Base-by-base conservation (phyloP, 2,888 invertebrate species). In the Phorcus lineatus region DNA sequence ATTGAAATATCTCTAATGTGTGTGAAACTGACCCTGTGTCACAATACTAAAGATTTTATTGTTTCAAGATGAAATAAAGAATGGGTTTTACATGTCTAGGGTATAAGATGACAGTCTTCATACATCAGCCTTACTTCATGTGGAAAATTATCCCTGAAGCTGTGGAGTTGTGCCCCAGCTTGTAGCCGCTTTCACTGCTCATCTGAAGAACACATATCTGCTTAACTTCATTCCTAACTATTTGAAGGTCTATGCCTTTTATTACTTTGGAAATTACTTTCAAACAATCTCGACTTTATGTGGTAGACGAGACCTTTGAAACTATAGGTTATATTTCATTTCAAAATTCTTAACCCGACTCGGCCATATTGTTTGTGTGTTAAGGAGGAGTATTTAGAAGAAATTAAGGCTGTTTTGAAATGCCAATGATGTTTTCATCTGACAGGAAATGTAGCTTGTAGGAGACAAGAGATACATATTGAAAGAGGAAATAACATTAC, bases 41-140 rank as follows among this genome's bases (percentile, higher is more conserved):
- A 62, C 62, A 28, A 28, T 28, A 62, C 62, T 62, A 28, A 62
- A 62, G 62, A 62, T 62, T 62, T 62, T 62, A 62, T 62, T 62
- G 62, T 62, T 62, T 62, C 28, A 28, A 28, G 62, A 62, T 62
- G 62, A 62, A 28, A 62, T 62, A 62, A 62, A 62, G 62, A 62
- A 62, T 24, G 62, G n/a, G 62, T 62, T 62, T 62, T 62, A 62
- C 62, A 62, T 62, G 62, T 62, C 62, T 62, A 28, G 62, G 62
- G 62, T 62, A 62, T 62, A 62, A n/a, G 22, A n/a, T 62, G 28
- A 62, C 62, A 62, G 62, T 62, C 62, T 62, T 24, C 62, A 62
- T 62, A 28, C 62, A 62, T 62, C 62, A 62, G 28, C 28, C 62
- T 62, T n/a, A 28, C 9, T 62, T 62, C 62, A 62, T 62, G 62